Percentiles rank a stretch among this genome's conserved stretches.
Evolutionary conservation across 2,888 invertebrate genomes (phyloP).

Genomic region (Prionchulus punctatus): DNA sequence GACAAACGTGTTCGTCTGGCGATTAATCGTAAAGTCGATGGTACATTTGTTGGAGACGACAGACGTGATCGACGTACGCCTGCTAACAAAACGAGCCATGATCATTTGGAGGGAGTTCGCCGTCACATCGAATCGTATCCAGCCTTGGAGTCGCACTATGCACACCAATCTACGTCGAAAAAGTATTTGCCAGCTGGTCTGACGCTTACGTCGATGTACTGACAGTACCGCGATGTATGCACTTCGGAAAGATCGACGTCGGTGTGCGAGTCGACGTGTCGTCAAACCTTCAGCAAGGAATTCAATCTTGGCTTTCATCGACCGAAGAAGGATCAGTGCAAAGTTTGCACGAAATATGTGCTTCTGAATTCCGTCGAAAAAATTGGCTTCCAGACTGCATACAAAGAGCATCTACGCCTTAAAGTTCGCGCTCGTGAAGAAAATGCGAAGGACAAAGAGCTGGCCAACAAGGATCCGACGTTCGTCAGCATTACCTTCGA

Average conservation of each 20-base stretch:
- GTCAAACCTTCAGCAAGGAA: background rate
- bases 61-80: no score
- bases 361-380: background rate
- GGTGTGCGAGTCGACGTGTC: background rate
- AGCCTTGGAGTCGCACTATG: background rate
- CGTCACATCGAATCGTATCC: conserved; percentile 1
- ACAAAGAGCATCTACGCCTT: background rate
- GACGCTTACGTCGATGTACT: background rate
- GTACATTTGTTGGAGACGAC: no score
- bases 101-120: no score
- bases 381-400: background rate
- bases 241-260: background rate
- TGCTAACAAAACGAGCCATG: no score
- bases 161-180: background rate
- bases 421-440: background rate
- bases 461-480: background rate
- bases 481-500: background rate
- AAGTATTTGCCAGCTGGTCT: background rate
- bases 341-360: background rate
- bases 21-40: no score
- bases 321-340: conserved; percentile 1
- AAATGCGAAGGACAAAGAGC: background rate
- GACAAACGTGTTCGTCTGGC: no score
- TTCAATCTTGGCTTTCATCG: background rate
- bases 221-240: background rate